These are phyloP conservation scores for Heliconius charithonia DNA, from an alignment of 2,888 invertebrate species.

Conservation along the genomic window DNA sequence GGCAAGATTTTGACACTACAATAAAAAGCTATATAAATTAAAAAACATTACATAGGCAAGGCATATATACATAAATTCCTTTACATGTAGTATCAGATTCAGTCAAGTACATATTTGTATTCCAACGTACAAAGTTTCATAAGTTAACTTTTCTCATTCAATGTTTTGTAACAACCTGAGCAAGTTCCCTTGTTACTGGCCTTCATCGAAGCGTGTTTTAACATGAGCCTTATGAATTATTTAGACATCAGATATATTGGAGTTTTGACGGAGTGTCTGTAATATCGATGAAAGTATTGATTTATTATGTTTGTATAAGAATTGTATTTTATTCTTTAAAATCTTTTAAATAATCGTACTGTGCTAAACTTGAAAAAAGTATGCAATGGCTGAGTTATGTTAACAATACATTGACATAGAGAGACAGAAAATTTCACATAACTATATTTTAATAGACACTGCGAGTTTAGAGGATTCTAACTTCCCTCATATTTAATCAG, in stretches of 20 bases:
- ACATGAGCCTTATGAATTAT: conserved; percentile 37
- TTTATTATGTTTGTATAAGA: neutral
- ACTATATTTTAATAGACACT: no score
- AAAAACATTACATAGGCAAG: no score
- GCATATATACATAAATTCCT: neutral
- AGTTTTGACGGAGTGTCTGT: conserved; percentile 16
- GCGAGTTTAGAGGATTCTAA: neutral
- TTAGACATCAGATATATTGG: conserved; percentile 19
- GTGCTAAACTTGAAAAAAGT: neutral
- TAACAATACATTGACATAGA: no score
- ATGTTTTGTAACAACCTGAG: conserved; percentile 47
- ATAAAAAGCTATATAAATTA: no score
- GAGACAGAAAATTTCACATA: no score
- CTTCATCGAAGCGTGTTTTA: conserved; percentile 39
- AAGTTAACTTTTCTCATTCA: conserved; percentile 52
- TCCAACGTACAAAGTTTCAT: conserved; percentile 51
- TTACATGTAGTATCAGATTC: conserved; percentile 2
- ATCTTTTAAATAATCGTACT: neutral
- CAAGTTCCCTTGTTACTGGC: conserved; percentile 44
- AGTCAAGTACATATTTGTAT: conserved; percentile 40
- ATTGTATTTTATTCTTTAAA: neutral
- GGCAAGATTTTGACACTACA: no score
- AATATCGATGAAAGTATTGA: neutral
- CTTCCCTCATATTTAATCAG: neutral
- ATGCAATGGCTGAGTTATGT: neutral